A percentile compares a stretch with the other conserved stretches of the same genome.
phyloP scores from a whole-genome alignment of 2,888 invertebrate genomes.

The Pristionchus mayeri region DNA sequence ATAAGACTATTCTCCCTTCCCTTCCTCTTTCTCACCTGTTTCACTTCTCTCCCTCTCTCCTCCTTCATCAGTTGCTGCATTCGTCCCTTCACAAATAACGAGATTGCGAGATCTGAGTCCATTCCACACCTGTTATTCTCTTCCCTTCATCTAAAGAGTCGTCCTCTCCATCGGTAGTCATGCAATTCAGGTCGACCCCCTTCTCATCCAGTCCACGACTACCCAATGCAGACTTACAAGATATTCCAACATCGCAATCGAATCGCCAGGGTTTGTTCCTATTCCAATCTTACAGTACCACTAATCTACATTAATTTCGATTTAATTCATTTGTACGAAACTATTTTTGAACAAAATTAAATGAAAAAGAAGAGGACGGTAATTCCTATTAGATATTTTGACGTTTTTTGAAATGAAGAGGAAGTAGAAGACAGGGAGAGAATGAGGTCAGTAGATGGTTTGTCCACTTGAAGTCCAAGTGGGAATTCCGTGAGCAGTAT shows the following conservation, averaged over 20 bases:
- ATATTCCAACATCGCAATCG: conserved; percentile 31
- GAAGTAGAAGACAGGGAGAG: too few relatives aligned
- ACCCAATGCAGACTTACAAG: conserved; percentile 26
- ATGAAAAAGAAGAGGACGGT: background rate
- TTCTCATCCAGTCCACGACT: background rate
- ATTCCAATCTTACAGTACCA: background rate
- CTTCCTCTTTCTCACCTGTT: background rate
- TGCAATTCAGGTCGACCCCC: conserved; percentile 3
- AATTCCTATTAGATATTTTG: background rate
- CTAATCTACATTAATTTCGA: too few relatives aligned
- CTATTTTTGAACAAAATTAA: too few relatives aligned
- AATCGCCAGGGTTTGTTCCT: background rate
- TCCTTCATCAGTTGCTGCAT: background rate
- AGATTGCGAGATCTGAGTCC: too few relatives aligned
- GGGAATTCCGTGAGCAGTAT: background rate
- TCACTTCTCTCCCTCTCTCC: background rate
- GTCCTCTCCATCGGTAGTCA: conserved; percentile 19
- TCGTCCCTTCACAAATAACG: too few relatives aligned
- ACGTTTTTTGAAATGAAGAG: too few relatives aligned
- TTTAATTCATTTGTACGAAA: too few relatives aligned
- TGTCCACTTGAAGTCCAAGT: too few relatives aligned
- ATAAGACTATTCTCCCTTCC: background rate
- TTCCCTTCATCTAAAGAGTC: background rate
- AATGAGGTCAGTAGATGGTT: too few relatives aligned
- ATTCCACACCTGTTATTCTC: background rate